Evolutionary conservation across 2,797 vertebrate genomes (phyloP).

Genomic region (Diceros bicornis): DNA sequence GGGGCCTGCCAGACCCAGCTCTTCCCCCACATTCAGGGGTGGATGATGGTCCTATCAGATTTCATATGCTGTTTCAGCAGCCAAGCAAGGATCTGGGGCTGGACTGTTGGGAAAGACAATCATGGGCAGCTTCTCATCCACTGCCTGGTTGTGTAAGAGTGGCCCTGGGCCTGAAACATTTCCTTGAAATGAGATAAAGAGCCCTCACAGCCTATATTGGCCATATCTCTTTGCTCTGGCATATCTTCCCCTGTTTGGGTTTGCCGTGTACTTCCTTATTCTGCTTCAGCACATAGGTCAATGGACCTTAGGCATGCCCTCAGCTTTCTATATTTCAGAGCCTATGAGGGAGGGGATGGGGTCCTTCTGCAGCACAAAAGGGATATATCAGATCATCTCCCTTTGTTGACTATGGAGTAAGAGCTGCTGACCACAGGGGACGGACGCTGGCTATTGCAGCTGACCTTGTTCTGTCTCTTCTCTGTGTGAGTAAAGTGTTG

Average conservation of each 20-base stretch:
- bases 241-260: background rate
- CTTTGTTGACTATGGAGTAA: no score
- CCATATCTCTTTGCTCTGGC: background rate
- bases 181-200: background rate
- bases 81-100: background rate
- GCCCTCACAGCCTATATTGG: background rate
- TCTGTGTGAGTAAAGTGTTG: background rate
- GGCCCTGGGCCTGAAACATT: background rate
- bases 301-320: background rate
- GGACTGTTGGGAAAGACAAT: background rate
- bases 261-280: background rate
- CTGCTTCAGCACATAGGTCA: background rate
- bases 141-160: background rate
- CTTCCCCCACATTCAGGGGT: background rate
- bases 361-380: background rate
- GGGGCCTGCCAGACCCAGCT: background rate
- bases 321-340: background rate
- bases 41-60: fast-evolving
- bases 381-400: no score
- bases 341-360: no score
- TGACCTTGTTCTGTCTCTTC: no score
- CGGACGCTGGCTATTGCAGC: no score
- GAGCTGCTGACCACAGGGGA: no score
- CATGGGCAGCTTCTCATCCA: background rate
- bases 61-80: background rate